Conservation (phyloP, 2,797 vertebrate genomes). For the Mus caroli region DNA sequence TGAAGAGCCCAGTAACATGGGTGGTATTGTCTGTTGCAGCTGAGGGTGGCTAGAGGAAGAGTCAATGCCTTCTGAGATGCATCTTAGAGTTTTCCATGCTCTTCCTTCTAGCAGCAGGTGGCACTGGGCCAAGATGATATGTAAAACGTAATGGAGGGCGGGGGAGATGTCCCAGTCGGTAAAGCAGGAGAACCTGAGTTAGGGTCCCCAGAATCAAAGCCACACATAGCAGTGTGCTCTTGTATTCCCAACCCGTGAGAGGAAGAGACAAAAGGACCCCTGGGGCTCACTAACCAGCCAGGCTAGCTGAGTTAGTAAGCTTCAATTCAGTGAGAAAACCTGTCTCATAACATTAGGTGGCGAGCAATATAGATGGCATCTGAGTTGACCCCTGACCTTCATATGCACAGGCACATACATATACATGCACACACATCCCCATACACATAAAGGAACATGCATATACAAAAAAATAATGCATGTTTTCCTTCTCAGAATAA, state of each 20-base stretch:
- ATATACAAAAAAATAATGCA: neutral
- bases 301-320: neutral
- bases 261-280: neutral
- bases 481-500: neutral
- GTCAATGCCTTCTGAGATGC: neutral
- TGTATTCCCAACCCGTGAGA: neutral
- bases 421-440: neutral
- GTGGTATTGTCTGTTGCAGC: rapidly evolving
- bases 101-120: neutral
- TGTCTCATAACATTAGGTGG: neutral
- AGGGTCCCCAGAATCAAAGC: neutral
- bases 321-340: neutral
- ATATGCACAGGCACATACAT: neutral
- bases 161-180: neutral
- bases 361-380: neutral
- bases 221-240: neutral
- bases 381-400: neutral
- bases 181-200: neutral
- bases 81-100: neutral
- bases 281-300: neutral
- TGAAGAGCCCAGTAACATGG: neutral
- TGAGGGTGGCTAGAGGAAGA: neutral
- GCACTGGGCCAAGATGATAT: neutral
- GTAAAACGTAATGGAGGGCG: neutral
- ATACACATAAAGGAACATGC: neutral